Conservation (phyloP, 2,888 invertebrate species). For the Lasioglossum figueresi region DNA sequence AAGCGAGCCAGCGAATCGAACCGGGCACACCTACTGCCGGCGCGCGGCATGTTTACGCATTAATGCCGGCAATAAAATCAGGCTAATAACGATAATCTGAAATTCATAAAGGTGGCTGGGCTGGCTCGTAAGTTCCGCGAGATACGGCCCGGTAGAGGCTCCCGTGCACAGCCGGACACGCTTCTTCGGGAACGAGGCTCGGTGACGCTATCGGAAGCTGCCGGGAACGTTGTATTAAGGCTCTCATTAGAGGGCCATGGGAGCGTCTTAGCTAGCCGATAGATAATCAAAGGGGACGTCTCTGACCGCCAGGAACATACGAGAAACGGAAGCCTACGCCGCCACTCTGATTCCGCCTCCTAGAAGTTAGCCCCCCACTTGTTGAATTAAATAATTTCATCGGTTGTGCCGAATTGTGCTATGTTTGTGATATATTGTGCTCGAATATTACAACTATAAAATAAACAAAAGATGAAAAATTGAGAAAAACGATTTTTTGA, state of each 20-base stretch:
- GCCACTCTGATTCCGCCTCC: background rate
- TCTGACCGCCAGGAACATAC: constrained; percentile 25
- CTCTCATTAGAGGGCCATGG: constrained; percentile 45
- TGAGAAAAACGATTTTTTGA: too few relatives aligned
- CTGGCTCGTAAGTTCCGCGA: constrained; percentile 61
- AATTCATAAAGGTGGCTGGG: constrained; percentile 67
- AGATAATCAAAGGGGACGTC: constrained; percentile 37
- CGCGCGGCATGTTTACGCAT: constrained; percentile 58
- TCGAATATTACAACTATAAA: too few relatives aligned
- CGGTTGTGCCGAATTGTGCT: too few relatives aligned
- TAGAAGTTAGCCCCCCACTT: too few relatives aligned
- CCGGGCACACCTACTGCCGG: constrained; percentile 57
- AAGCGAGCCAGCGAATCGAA: constrained; percentile 45
- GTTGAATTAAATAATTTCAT: too few relatives aligned
- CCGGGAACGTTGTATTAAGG: constrained; percentile 42
- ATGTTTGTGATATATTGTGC: too few relatives aligned
- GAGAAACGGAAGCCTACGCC: constrained; percentile 45
- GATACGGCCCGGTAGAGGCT: constrained; percentile 43
- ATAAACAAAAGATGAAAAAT: too few relatives aligned
- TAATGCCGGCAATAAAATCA: constrained; percentile 70
- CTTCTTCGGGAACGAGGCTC: background rate
- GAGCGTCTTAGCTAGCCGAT: constrained; percentile 19
- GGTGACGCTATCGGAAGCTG: constrained; percentile 44
- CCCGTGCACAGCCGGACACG: constrained; percentile 12
- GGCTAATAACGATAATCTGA: constrained; percentile 73